Base-by-base conservation (phyloP, 2,797 vertebrate species). In the Gallirallus australis region DNA sequence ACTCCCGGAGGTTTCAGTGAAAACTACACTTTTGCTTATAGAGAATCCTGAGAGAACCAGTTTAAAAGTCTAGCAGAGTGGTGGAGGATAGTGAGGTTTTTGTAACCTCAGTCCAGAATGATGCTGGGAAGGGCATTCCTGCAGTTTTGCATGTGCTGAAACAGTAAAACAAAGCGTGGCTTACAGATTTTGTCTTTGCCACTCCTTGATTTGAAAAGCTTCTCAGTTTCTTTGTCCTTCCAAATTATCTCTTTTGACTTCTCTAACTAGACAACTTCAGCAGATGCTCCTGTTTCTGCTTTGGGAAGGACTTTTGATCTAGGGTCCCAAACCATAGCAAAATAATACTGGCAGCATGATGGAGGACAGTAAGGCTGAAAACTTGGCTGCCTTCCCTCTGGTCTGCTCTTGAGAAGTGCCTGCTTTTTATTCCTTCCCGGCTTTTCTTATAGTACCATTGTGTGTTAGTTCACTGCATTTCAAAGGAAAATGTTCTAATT, bases 401-500 rank as follows among this genome's bases (percentile, higher is more conserved):
- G 19, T 48, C 8, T 27, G 11, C 23, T 85, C 33, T 45, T 78
- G 79, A 78, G 50, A 88, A 53, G 9, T 4, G 6, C 7, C 47
- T 75, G 40, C 14, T 68, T 17, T 77, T 64, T 71, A 71, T 21
- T 91, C 64, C 53, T 33, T 64, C 14, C 28, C 2, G 20, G 23
- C 28, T 73, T 85, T 78, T 60, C 71, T 63, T 76, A 23, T 20
- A 31, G 9, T 35, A 47, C 40, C 9, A 7, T 30, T 82, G 39
- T 48, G n/a, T 70, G 14, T 31, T 80, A 27, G n/a, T 37, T 91
- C 79, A 53, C n/a, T 57, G 56, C 37, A 37, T 45, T 68, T 88
- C 76, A 94, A 80, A 77, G 28, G 61, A 94, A 71, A 80, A 78
- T 71, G 37, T 78, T 91, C 68, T 82, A 21, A 73, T 91, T 90